These are phyloP conservation scores for Drosophila flavopinicola DNA, from an alignment of 2,888 invertebrate species.

Conservation along the genomic window DNA sequence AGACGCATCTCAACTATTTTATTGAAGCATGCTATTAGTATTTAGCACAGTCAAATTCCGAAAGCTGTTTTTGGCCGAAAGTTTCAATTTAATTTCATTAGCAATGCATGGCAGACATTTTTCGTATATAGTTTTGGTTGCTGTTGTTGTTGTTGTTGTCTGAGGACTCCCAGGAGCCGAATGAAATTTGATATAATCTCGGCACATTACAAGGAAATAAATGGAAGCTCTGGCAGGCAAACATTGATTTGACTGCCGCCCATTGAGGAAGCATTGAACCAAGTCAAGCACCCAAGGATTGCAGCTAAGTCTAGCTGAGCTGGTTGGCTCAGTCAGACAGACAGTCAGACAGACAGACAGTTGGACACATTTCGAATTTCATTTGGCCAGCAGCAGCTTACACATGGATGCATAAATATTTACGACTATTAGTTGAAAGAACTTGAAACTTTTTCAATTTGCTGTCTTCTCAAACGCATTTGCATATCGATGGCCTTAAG, in stretches of 20 bases:
- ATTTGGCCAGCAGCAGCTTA: slow-evolving; percentile 55
- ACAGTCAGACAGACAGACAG: too few relatives aligned
- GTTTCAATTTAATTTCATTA: slow-evolving; percentile 57
- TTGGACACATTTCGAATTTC: slow-evolving; percentile 66
- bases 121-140: slow-evolving; percentile 3
- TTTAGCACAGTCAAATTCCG: slow-evolving; percentile 11
- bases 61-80: slow-evolving; percentile 24
- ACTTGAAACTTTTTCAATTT: slow-evolving; percentile 74
- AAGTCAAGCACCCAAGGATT: slow-evolving; percentile 28
- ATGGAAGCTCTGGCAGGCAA: slow-evolving; percentile 22
- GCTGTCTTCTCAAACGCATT: slow-evolving; percentile 49
- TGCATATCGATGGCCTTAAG: slow-evolving; percentile 73
- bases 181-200: slow-evolving; percentile 52
- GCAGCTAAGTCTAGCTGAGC: slow-evolving; percentile 45
- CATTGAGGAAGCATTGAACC: slow-evolving; percentile 16
- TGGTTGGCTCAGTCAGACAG: slow-evolving; percentile 28
- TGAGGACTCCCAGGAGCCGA: not conserved
- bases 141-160: not conserved
- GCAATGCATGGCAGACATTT: slow-evolving; percentile 37
- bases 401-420: slow-evolving; percentile 73
- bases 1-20: slow-evolving; percentile 14
- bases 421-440: slow-evolving; percentile 75
- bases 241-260: slow-evolving; percentile 42
- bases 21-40: slow-evolving; percentile 20
- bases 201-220: slow-evolving; percentile 49